Evolutionary conservation across 1,140 invertebrate species (phyloP).

Genomic region (Leguminivora glycinivorella): DNA sequence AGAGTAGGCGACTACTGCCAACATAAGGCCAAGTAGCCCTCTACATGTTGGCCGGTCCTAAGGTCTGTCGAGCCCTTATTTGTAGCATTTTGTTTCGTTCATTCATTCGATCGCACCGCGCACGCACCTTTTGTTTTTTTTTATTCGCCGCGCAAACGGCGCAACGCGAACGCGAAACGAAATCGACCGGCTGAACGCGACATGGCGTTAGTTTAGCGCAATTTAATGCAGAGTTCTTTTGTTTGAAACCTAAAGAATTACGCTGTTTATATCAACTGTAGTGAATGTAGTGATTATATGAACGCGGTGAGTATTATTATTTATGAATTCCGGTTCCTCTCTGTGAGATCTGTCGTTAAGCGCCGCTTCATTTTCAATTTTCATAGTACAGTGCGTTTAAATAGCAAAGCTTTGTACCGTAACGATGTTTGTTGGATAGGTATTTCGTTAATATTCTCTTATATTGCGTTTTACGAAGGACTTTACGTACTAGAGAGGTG

Average conservation of each 20-base stretch:
- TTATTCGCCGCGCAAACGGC: neutral
- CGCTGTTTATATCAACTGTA: neutral
- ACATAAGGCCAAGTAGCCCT: no score
- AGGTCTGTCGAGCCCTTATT: no score
- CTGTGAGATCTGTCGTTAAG: neutral
- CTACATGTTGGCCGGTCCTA: no score
- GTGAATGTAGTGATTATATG: neutral
- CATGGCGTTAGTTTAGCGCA: slow-evolving; percentile 20
- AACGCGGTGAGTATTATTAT: neutral
- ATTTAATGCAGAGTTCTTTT: neutral
- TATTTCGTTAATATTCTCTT: neutral
- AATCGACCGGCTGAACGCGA: slow-evolving; percentile 5
- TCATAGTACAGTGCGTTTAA: slow-evolving; percentile 21
- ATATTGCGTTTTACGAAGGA: neutral
- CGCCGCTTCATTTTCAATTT: slow-evolving; percentile 17
- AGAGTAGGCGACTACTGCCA: no score
- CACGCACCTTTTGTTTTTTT: slow-evolving; percentile 12
- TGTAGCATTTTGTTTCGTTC: no score
- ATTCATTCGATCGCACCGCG: neutral
- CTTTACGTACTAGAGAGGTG: neutral
- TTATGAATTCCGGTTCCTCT: neutral
- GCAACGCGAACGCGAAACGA: slow-evolving; percentile 19
- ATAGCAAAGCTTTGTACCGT: slow-evolving; percentile 24
- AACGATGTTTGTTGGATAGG: neutral
- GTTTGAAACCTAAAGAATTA: neutral